Percentiles rank a stretch among this genome's conserved stretches.
These are phyloP conservation scores for Stictonetta naevosa DNA, from an alignment of 2,113 vertebrate species.

Conservation along the genomic window DNA sequence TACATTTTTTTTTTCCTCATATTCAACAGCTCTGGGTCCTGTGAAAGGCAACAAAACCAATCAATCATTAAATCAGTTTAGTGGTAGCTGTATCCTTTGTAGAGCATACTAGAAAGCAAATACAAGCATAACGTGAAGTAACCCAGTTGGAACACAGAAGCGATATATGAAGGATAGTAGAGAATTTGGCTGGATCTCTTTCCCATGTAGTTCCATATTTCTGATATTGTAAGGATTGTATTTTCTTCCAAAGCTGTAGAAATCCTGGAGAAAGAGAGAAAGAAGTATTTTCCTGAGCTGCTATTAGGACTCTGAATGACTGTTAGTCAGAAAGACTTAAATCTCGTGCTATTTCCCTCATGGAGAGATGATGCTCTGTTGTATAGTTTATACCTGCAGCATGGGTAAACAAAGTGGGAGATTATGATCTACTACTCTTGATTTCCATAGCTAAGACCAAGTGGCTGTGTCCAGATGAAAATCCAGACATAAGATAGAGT, in stretches of 20 bases:
- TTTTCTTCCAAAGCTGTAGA: not conserved
- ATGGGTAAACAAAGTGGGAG: not conserved
- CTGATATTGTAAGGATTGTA: not conserved
- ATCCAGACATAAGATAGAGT: not conserved
- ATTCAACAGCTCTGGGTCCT: not conserved
- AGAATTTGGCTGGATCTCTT: not conserved
- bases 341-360: not conserved
- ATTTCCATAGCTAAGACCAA: not conserved
- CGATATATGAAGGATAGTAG: not conserved
- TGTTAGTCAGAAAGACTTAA: not conserved
- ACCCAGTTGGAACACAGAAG: not conserved
- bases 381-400: not conserved
- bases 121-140: not conserved
- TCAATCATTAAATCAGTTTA: too few species aligned
- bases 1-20: not conserved
- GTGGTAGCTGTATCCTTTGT: not conserved
- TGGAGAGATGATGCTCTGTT: not conserved
- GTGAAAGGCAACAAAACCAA: too few species aligned
- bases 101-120: not conserved
- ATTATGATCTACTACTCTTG: not conserved
- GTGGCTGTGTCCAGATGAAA: not conserved
- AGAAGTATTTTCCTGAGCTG: not conserved
- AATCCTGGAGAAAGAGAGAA: not conserved
- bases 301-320: not conserved
- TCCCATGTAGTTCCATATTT: not conserved